Evolutionary conservation across 2,797 vertebrate species (phyloP).

Genomic region (Enteromius trimaculatus): DNA sequence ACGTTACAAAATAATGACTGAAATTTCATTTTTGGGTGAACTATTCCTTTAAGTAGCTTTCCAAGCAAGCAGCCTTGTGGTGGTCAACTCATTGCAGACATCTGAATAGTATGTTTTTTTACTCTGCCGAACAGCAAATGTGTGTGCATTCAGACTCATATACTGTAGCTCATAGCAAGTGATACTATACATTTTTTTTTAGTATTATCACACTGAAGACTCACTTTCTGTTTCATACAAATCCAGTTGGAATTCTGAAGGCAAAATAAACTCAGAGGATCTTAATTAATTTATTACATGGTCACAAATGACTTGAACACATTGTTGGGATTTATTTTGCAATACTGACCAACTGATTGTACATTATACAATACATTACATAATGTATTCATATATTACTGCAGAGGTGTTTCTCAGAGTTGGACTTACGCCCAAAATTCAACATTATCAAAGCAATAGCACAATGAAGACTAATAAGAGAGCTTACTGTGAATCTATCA

Average conservation of each 20-base stretch:
- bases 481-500: constrained; percentile 11
- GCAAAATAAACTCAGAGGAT: background rate
- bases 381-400: background rate
- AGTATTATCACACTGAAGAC: background rate
- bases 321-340: background rate
- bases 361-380: background rate
- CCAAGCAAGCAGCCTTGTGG: background rate
- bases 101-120: background rate
- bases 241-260: background rate
- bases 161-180: background rate
- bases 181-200: background rate
- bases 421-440: background rate
- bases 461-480: constrained; percentile 8
- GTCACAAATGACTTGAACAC: background rate
- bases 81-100: background rate
- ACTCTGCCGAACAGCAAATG: background rate
- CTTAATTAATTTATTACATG: background rate
- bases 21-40: too few relatives aligned
- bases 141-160: background rate
- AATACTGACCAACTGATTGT: background rate
- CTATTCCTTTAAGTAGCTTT: background rate
- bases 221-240: background rate
- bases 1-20: too few relatives aligned
- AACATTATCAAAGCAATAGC: constrained; percentile 4
- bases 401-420: background rate